These are phyloP conservation scores for Amblyjoppa fuscipennis DNA, from an alignment of 2,888 invertebrate genomes.

Conservation along the genomic window DNA sequence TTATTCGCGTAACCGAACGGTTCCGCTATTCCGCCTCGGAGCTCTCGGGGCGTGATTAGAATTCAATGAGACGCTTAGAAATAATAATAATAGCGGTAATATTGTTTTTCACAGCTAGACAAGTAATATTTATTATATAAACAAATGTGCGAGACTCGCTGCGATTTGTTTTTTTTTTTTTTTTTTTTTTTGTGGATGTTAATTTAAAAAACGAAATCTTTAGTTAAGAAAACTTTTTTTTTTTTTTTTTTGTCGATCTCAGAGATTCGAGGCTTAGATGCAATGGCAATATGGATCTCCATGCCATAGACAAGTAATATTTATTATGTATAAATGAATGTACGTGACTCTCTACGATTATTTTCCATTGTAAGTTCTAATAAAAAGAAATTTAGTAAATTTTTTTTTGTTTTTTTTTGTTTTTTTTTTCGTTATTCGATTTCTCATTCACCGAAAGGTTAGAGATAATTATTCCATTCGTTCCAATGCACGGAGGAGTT, in stretches of 20 bases:
- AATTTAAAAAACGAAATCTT: background rate
- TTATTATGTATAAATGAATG: background rate
- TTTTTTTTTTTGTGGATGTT: background rate
- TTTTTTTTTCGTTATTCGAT: too few relatives aligned
- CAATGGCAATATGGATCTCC: background rate
- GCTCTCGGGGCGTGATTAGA: slow-evolving; percentile 54
- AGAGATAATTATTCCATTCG: too few relatives aligned
- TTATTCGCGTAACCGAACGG: slow-evolving; percentile 54
- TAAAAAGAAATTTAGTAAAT: too few relatives aligned
- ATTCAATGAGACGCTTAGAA: slow-evolving; percentile 55
- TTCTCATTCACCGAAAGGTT: too few relatives aligned
- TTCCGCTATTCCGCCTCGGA: slow-evolving; percentile 44
- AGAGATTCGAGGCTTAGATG: background rate
- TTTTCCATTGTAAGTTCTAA: background rate
- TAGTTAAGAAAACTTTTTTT: too few relatives aligned
- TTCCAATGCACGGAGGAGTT: too few relatives aligned
- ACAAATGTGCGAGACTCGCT: background rate
- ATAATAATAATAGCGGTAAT: background rate
- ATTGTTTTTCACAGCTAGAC: background rate
- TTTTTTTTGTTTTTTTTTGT: too few relatives aligned
- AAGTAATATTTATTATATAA: background rate
- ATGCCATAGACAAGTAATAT: background rate
- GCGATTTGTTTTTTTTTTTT: background rate
- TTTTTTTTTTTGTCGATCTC: background rate
- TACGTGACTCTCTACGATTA: background rate